phyloP scores from a whole-genome alignment of 2,888 invertebrate genomes.

The Gymnoscelis rufifasciata region DNA sequence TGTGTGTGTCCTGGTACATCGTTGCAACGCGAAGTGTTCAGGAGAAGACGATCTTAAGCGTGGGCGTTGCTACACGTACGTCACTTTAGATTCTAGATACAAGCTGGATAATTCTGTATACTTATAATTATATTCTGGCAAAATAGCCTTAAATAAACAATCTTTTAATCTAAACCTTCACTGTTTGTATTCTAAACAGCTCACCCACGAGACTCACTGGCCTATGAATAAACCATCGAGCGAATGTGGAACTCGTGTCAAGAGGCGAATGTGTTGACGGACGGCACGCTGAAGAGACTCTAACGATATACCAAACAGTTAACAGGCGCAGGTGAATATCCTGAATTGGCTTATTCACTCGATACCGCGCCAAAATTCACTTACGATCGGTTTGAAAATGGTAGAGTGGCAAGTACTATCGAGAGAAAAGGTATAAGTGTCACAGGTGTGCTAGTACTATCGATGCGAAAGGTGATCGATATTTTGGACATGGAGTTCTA shows the following conservation, averaged over 20 bases:
- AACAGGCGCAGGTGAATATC: slow-evolving; percentile 6
- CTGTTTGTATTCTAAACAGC: too few relatives aligned
- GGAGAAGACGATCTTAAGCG: too few relatives aligned
- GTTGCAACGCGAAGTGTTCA: too few relatives aligned
- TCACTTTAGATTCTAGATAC: too few relatives aligned
- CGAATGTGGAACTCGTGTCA: slow-evolving; percentile 63
- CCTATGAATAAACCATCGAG: slow-evolving; percentile 61
- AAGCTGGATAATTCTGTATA: too few relatives aligned
- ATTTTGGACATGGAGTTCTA: not conserved
- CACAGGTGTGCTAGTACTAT: too few relatives aligned
- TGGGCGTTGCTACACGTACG: too few relatives aligned
- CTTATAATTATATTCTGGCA: too few relatives aligned
- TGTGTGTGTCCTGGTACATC: too few relatives aligned
- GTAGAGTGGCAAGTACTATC: not conserved
- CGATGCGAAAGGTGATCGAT: not conserved
- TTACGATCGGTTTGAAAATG: not conserved
- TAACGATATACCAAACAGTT: slow-evolving; percentile 19
- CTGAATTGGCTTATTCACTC: slow-evolving; percentile 5
- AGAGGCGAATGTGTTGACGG: slow-evolving; percentile 53
- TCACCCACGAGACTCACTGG: slow-evolving; percentile 35
- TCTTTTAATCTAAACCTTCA: too few relatives aligned
- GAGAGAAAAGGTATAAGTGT: too few relatives aligned
- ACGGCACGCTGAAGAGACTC: slow-evolving; percentile 33
- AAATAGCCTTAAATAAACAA: too few relatives aligned
- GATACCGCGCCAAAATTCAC: not conserved